Conservation (phyloP, 2,113 vertebrate genomes). For the Dipodomys spectabilis region DNA sequence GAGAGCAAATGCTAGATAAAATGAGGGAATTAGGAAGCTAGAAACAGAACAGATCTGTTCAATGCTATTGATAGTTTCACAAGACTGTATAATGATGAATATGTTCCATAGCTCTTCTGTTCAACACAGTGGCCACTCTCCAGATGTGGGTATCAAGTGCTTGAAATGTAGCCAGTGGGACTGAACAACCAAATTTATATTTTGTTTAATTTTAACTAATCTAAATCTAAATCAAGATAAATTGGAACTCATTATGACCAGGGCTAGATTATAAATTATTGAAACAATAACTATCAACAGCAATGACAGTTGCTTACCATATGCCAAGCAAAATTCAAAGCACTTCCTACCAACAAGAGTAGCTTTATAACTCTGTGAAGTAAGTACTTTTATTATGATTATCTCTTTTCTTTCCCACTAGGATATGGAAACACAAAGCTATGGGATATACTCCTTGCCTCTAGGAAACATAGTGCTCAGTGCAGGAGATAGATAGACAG, state of each 20-base stretch:
- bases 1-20: neutral
- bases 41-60: neutral
- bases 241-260: neutral
- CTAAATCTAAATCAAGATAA: neutral
- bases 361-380: neutral
- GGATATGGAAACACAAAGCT: neutral
- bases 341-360: neutral
- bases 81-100: neutral
- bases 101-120: neutral
- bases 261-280: neutral
- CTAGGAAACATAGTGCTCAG: neutral
- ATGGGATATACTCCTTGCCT: neutral
- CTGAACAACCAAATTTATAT: neutral
- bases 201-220: neutral
- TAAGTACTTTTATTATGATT: neutral
- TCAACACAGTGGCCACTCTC: neutral
- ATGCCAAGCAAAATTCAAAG: neutral
- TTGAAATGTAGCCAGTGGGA: neutral
- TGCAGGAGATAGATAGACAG: neutral
- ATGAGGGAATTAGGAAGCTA: neutral
- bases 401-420: neutral
- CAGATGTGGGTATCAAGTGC: rapidly evolving
- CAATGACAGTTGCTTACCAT: neutral
- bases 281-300: neutral
- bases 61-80: neutral